Conservation (phyloP, 2,888 invertebrate species). For the Acrobasis repandana region DNA sequence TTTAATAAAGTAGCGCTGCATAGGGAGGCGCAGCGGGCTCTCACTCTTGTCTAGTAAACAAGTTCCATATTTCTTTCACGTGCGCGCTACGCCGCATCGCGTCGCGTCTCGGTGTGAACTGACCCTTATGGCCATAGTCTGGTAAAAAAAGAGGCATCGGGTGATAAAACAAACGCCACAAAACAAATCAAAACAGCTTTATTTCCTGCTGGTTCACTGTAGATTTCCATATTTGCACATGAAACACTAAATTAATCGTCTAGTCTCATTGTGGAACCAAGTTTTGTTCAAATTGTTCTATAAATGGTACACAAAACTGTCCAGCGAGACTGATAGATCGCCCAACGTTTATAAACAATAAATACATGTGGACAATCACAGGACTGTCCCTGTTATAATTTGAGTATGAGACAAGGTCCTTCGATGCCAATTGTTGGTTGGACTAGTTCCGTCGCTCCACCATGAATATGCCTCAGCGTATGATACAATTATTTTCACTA, state of each 20-base stretch:
- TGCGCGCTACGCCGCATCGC: too few relatives aligned
- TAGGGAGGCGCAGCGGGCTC: too few relatives aligned
- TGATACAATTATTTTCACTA: background rate
- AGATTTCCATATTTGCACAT: conserved; percentile 67
- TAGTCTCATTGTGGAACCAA: conserved; percentile 37
- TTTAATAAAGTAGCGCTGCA: too few relatives aligned
- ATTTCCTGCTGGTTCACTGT: conserved; percentile 74
- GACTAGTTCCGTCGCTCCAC: background rate
- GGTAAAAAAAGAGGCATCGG: conserved; percentile 18
- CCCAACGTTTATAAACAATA: conserved; percentile 43
- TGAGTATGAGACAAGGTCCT: conserved; percentile 31
- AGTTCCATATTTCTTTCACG: too few relatives aligned
- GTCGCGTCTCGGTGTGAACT: too few relatives aligned
- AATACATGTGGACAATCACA: conserved; percentile 43
- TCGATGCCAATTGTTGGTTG: conserved; percentile 27
- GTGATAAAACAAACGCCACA: conserved; percentile 50
- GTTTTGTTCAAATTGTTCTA: conserved; percentile 36
- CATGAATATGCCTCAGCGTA: background rate
- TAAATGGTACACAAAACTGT: conserved; percentile 43
- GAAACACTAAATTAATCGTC: conserved; percentile 60
- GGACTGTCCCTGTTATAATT: conserved; percentile 43
- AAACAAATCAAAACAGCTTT: conserved; percentile 81
- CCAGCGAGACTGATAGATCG: conserved; percentile 46
- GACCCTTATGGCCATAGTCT: too few relatives aligned
- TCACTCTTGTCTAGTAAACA: too few relatives aligned